A percentile compares a stretch with the other conserved stretches of the same genome.
phyloP scores from a whole-genome alignment of 2,888 invertebrate genomes.

The Limenitis camilla region DNA sequence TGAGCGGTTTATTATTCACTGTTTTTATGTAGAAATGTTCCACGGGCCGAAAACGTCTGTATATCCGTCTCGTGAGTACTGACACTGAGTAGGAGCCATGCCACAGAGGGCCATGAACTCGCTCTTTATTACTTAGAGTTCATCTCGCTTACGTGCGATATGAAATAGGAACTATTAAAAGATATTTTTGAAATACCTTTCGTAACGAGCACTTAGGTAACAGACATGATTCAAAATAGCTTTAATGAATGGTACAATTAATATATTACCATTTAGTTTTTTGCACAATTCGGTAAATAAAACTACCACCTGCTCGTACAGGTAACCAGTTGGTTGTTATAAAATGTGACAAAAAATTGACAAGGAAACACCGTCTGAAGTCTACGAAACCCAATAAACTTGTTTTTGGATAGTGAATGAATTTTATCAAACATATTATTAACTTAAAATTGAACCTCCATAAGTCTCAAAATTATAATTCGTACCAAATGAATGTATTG shows the following conservation, averaged over 20 bases:
- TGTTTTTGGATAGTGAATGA: constrained; percentile 14
- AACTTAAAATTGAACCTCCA: too few relatives aligned
- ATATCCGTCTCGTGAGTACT: constrained; percentile 34
- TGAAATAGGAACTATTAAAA: constrained; percentile 26
- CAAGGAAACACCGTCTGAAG: constrained; percentile 9
- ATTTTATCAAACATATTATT: constrained; percentile 6
- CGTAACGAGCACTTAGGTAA: constrained; percentile 10
- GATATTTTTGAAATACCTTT: constrained; percentile 17
- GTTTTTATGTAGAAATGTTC: constrained; percentile 27
- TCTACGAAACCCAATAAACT: constrained; percentile 9
- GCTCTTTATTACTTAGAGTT: constrained; percentile 57
- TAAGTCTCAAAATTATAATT: not conserved
- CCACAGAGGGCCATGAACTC: constrained; percentile 63
- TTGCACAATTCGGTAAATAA: not conserved
- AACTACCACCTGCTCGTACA: not conserved
- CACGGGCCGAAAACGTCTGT: constrained; percentile 34
- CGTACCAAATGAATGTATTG: constrained; percentile 2
- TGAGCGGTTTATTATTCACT: constrained; percentile 21
- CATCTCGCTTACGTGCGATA: constrained; percentile 44
- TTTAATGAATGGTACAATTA: not conserved
- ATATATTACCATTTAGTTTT: not conserved
- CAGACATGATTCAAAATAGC: not conserved
- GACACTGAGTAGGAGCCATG: constrained; percentile 34
- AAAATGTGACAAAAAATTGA: constrained; percentile 4
- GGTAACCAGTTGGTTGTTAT: not conserved